These are phyloP conservation scores for Apis dorsata DNA, from an alignment of 1,140 invertebrate species.

Conservation along the genomic window DNA sequence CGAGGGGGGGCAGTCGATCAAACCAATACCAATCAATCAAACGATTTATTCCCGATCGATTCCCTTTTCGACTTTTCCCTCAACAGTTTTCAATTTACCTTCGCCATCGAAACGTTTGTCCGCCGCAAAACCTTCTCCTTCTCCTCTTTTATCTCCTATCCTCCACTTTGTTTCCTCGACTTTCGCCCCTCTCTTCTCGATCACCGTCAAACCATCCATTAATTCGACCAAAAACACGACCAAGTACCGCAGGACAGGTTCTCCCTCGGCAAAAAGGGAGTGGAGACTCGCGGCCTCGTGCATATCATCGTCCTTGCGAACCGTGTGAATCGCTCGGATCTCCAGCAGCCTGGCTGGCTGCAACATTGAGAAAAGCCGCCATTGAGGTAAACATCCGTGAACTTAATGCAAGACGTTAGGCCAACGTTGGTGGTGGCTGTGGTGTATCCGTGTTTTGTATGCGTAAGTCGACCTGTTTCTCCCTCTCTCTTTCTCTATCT, in stretches of 20 bases:
- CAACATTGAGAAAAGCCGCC: constrained; percentile 13
- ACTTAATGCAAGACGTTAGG: constrained; percentile 45
- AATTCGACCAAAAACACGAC: neutral
- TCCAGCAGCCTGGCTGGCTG: neutral
- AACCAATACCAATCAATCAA: neutral
- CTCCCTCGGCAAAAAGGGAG: neutral
- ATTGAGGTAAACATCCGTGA: constrained; percentile 10
- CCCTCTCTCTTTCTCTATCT: neutral
- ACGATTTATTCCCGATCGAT: neutral
- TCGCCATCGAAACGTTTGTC: neutral
- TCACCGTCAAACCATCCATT: neutral
- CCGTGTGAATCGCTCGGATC: neutral
- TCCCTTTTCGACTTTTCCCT: neutral
- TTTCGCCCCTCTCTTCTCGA: constrained; percentile 5
- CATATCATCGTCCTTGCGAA: neutral
- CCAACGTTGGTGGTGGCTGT: neutral
- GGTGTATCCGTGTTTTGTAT: constrained; percentile 53
- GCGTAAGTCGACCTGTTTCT: constrained; percentile 28
- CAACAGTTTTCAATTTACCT: neutral
- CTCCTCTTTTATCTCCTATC: neutral
- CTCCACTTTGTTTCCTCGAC: neutral
- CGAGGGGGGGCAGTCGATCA: neutral
- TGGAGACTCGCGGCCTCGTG: too few species aligned
- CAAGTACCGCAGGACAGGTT: too few species aligned
- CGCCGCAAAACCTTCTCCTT: too few species aligned